Evolutionary conservation across 1,140 invertebrate genomes (phyloP).

Genomic region (Drosophila yakuba): DNA sequence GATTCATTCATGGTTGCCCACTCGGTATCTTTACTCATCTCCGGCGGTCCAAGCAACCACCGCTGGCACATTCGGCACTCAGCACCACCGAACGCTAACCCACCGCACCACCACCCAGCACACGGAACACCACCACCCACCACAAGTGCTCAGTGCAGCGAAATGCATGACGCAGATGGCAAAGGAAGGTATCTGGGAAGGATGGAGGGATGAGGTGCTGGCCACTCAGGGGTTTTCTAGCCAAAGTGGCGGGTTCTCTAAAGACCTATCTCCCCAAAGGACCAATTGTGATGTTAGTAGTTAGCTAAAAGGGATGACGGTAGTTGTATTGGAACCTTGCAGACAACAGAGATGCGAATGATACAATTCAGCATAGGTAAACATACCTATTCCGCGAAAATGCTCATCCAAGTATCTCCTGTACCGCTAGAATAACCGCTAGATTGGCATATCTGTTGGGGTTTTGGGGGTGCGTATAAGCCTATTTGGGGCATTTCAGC

Average conservation of each 20-base stretch:
- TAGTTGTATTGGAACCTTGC: too few relatives aligned
- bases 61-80: background rate
- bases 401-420: too few relatives aligned
- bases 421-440: background rate
- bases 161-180: constrained; percentile 77
- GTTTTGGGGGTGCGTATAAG: background rate
- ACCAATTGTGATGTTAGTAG: too few relatives aligned
- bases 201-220: constrained; percentile 2
- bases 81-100: constrained; percentile 12
- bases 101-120: constrained; percentile 3
- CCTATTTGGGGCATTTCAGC: constrained; percentile 39
- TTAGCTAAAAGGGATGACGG: too few relatives aligned
- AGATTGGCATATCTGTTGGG: constrained; percentile 10
- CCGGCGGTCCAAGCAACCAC: constrained; percentile 19
- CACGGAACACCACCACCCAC: constrained; percentile 2
- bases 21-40: constrained; percentile 22
- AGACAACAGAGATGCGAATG: too few relatives aligned
- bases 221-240: background rate
- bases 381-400: too few relatives aligned
- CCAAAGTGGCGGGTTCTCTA: background rate
- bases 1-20: constrained; percentile 69
- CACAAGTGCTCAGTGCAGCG: constrained; percentile 50
- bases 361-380: too few relatives aligned
- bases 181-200: constrained; percentile 33
- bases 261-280: background rate